phyloP scores from a whole-genome alignment of 37 sponge, comb jelly and placozoan genomes.

The Aplysina aerophoba region DNA sequence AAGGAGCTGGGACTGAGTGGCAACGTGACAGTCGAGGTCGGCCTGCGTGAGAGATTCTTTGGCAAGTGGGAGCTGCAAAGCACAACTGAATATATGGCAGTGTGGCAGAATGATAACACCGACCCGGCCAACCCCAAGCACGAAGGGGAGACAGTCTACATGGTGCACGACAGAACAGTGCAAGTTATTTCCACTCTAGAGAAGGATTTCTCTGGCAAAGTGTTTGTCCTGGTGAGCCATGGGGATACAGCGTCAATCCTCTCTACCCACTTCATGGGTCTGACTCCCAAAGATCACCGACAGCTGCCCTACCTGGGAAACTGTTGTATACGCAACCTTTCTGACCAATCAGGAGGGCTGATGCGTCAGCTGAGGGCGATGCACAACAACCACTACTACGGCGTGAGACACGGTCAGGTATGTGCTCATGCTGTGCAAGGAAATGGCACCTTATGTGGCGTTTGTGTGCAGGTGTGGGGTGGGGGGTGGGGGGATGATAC shows the following conservation, averaged over 20 bases:
- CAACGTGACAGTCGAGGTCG: neutral
- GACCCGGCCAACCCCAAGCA: slow-evolving; percentile 14
- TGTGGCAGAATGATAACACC: slow-evolving; percentile 10
- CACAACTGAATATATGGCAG: neutral
- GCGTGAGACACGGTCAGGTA: slow-evolving; percentile 17
- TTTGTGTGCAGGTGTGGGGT: too few relatives aligned
- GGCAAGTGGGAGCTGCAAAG: slow-evolving; percentile 30
- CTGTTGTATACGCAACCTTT: neutral
- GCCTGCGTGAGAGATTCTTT: slow-evolving; percentile 36
- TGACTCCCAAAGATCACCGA: neutral
- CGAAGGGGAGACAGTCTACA: slow-evolving; percentile 26
- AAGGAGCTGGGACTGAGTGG: neutral
- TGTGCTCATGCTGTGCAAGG: neutral
- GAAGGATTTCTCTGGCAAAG: slow-evolving; percentile 3
- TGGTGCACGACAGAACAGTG: neutral
- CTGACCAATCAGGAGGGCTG: slow-evolving; percentile 4
- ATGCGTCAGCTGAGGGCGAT: neutral
- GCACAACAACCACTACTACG: slow-evolving; percentile 3
- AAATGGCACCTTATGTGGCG: too few relatives aligned
- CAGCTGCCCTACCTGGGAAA: neutral
- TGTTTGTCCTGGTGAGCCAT: slow-evolving; percentile 23
- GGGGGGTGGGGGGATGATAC: too few relatives aligned
- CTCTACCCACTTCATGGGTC: slow-evolving; percentile 14
- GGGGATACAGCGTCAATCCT: slow-evolving; percentile 38
- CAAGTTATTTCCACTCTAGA: slow-evolving; percentile 7